These are phyloP conservation scores for Matsumyia berberina DNA, from an alignment of 2,888 invertebrate species.

Conservation along the genomic window DNA sequence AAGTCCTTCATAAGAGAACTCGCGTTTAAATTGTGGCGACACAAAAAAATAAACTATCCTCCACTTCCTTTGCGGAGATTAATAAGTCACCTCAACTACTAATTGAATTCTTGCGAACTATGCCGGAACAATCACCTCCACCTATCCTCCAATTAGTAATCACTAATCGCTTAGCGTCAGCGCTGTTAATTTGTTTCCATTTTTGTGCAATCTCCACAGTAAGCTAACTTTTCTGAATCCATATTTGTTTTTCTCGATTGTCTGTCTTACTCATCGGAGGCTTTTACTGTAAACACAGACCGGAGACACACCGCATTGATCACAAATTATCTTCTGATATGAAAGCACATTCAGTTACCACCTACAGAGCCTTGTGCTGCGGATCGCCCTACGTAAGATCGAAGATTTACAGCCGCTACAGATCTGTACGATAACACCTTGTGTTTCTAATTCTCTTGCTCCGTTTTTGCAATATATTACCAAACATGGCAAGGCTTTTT, in stretches of 20 bases:
- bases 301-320: slow-evolving; percentile 78
- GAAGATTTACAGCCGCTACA: slow-evolving; percentile 40
- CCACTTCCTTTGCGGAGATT: too few relatives aligned
- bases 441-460: slow-evolving; percentile 7
- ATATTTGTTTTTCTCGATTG: slow-evolving; percentile 31
- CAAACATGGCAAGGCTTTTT: neutral
- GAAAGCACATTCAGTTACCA: slow-evolving; percentile 19
- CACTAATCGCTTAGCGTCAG: neutral
- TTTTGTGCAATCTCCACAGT: neutral
- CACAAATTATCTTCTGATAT: slow-evolving; percentile 64
- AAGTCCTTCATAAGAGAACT: too few relatives aligned
- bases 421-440: slow-evolving; percentile 42
- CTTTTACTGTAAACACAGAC: slow-evolving; percentile 17
- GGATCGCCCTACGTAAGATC: slow-evolving; percentile 31
- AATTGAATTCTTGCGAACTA: too few relatives aligned
- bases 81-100: too few relatives aligned
- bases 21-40: too few relatives aligned
- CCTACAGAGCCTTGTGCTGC: slow-evolving; percentile 18
- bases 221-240: neutral
- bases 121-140: too few relatives aligned
- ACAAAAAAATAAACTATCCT: too few relatives aligned
- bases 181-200: neutral
- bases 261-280: neutral
- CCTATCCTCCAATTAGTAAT: too few relatives aligned
- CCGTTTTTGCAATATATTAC: slow-evolving; percentile 28